Percentiles rank a stretch among this genome's conserved stretches.
These are phyloP conservation scores for Pogoniulus pusillus DNA, from an alignment of 2,797 vertebrate species.

Conservation along the genomic window DNA sequence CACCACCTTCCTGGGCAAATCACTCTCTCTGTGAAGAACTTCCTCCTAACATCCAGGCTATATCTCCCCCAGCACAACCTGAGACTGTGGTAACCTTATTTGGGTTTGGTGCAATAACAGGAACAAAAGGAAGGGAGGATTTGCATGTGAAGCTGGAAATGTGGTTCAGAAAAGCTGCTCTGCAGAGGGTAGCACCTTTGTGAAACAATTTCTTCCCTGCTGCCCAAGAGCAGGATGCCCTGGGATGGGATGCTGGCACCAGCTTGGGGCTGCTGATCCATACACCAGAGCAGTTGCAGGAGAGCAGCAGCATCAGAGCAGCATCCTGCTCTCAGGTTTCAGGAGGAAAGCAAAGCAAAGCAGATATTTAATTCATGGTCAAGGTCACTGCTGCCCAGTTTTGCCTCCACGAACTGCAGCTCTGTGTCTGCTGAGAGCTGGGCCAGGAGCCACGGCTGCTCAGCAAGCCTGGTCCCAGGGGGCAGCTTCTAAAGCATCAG, in stretches of 20 bases:
- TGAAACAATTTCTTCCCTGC: not conserved
- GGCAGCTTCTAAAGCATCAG: not conserved
- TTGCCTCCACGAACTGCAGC: not conserved
- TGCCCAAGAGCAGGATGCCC: not conserved
- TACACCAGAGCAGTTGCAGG: fast-evolving
- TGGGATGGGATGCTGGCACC: not conserved
- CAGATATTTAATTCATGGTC: not conserved
- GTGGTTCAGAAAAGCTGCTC: not conserved
- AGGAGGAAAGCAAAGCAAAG: not conserved
- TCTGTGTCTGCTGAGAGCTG: not conserved
- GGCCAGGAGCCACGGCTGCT: not conserved
- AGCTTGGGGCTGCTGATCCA: not conserved
- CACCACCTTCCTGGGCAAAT: too few relatives aligned
- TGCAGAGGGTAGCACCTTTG: not conserved
- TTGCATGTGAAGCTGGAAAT: constrained; percentile 35
- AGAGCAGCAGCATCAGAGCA: not conserved
- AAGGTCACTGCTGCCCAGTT: fast-evolving
- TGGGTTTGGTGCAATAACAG: not conserved
- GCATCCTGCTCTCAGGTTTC: fast-evolving
- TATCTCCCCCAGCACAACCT: too few relatives aligned
- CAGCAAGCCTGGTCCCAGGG: not conserved
- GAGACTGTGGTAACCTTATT: not conserved
- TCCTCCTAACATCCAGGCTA: too few relatives aligned
- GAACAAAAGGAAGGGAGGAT: constrained; percentile 29
- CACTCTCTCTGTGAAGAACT: too few relatives aligned